Percentiles rank a stretch among this genome's conserved stretches.
Evolutionary conservation across 92 coral and sea anemone species (phyloP).

Genomic region (Siderastrea siderea): DNA sequence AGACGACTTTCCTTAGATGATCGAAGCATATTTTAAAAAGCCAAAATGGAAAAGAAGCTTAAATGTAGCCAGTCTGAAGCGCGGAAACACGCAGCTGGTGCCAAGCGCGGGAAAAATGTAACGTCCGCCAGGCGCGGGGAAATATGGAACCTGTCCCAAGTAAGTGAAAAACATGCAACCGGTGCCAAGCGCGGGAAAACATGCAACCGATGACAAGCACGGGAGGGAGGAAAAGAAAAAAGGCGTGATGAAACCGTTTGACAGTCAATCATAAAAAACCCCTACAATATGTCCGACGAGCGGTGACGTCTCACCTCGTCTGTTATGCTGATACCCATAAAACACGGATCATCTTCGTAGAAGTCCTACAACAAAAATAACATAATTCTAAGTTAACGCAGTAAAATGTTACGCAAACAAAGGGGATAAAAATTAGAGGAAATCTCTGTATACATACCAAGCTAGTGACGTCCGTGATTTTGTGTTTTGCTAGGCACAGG

Average conservation of each 20-base stretch:
- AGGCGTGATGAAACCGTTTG: background rate
- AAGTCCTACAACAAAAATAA: conserved; percentile 74
- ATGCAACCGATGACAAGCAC: background rate
- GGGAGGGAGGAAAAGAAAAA: too few relatives aligned
- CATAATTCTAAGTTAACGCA: background rate
- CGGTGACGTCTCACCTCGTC: conserved; percentile 82
- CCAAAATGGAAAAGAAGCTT: too few relatives aligned
- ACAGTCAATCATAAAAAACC: too few relatives aligned
- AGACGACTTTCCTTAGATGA: too few relatives aligned
- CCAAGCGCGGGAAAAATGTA: too few relatives aligned
- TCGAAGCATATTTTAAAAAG: too few relatives aligned
- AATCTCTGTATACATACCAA: conserved; percentile 67
- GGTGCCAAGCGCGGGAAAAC: too few relatives aligned
- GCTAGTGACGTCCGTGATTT: conserved; percentile 89
- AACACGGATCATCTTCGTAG: conserved; percentile 83
- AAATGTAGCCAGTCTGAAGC: too few relatives aligned
- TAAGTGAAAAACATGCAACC: too few relatives aligned
- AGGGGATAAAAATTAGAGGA: background rate
- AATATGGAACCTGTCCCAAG: too few relatives aligned
- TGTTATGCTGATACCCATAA: conserved; percentile 83
- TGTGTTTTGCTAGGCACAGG: conserved; percentile 83
- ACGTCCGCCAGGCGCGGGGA: too few relatives aligned
- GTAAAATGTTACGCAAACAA: background rate
- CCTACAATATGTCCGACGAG: background rate
- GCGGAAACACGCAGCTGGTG: too few relatives aligned